phyloP scores from a whole-genome alignment of 64 coral and sea anemone genomes.

The Acropora tenuis region DNA sequence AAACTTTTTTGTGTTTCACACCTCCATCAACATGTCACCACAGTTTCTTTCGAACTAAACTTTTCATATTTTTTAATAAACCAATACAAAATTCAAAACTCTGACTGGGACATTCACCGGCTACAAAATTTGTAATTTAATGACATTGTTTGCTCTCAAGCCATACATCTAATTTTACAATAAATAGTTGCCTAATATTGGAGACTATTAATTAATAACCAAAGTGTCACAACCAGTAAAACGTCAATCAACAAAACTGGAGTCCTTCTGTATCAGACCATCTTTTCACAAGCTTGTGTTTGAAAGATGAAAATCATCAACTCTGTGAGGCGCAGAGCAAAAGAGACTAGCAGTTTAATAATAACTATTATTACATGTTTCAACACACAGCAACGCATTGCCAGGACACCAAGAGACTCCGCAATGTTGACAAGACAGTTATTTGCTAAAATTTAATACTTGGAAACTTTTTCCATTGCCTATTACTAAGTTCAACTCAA shows the following conservation, averaged over 20 bases:
- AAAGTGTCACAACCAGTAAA: neutral
- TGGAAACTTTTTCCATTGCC: neutral
- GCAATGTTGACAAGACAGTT: neutral
- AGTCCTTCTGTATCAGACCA: neutral
- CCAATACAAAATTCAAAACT: too few species aligned
- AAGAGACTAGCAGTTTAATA: neutral
- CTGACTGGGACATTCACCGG: too few species aligned
- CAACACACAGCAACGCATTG: neutral
- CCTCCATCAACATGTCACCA: too few species aligned
- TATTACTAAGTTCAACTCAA: too few species aligned
- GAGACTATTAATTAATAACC: neutral
- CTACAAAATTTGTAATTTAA: too few species aligned
- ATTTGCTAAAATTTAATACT: neutral
- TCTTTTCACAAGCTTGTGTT: constrained; percentile 38
- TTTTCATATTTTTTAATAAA: too few species aligned
- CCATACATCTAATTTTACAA: too few species aligned
- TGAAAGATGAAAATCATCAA: constrained; percentile 24
- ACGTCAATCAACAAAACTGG: neutral
- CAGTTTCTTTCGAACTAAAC: too few species aligned
- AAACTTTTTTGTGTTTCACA: too few species aligned
- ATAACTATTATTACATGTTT: neutral
- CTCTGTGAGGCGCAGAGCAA: neutral
- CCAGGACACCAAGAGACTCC: neutral
- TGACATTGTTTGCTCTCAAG: neutral
- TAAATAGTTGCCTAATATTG: too few species aligned